Percentiles rank a stretch among this genome's conserved stretches.
These are phyloP conservation scores for Cheilosia variabilis DNA, from an alignment of 2,888 invertebrate species.

Conservation along the genomic window DNA sequence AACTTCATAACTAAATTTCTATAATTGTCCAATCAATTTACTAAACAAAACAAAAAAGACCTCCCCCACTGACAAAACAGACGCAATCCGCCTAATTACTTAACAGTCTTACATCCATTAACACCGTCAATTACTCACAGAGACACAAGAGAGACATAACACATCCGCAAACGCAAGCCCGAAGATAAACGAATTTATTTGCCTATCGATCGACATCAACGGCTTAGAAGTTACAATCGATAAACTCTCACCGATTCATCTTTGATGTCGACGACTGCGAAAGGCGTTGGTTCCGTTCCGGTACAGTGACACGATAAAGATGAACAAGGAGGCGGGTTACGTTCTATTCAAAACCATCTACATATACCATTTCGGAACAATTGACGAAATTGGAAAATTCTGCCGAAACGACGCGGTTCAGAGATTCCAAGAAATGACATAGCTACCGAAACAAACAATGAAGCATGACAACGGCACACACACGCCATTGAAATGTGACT, in stretches of 20 bases:
- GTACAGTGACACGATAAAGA: slow-evolving; percentile 9
- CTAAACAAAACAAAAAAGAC: slow-evolving; percentile 4
- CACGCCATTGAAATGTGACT: slow-evolving; percentile 9
- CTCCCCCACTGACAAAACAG: background rate
- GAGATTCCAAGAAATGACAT: slow-evolving; percentile 25
- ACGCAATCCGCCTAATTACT: slow-evolving; percentile 46
- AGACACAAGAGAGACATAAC: slow-evolving; percentile 1
- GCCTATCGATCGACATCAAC: slow-evolving; percentile 38
- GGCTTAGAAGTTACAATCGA: slow-evolving; percentile 37
- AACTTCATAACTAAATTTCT: slow-evolving; percentile 5
- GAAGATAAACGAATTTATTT: slow-evolving; percentile 12
- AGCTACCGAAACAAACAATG: slow-evolving; percentile 21
- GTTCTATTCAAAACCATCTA: background rate
- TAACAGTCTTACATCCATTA: slow-evolving; percentile 44
- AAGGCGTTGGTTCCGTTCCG: background rate
- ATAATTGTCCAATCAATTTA: slow-evolving; percentile 12
- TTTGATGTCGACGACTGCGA: slow-evolving; percentile 10
- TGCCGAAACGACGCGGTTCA: slow-evolving; percentile 5
- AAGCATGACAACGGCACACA: slow-evolving; percentile 16
- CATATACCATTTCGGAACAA: slow-evolving; percentile 26
- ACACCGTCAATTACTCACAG: slow-evolving; percentile 55
- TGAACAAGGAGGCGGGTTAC: background rate
- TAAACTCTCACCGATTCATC: slow-evolving; percentile 35
- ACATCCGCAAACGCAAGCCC: background rate
- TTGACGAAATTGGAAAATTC: slow-evolving; percentile 36